These are phyloP conservation scores for Brachyrhaphis roseni DNA, from an alignment of 2,797 vertebrate species.

Conservation along the genomic window DNA sequence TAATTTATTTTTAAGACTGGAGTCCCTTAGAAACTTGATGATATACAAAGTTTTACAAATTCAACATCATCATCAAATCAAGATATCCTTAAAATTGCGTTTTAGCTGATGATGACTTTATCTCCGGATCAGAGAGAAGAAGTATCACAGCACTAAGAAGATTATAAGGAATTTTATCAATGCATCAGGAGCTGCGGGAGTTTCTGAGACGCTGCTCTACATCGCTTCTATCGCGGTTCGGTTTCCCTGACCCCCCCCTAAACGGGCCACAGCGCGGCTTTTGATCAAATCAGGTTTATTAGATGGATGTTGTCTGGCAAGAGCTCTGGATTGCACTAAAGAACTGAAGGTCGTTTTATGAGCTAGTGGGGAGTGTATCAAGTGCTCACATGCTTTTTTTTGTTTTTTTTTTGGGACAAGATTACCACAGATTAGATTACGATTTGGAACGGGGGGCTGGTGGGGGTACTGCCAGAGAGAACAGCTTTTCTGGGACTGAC, in stretches of 20 bases:
- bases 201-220: not conserved
- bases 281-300: slow-evolving; percentile 47
- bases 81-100: not conserved
- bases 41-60: not conserved
- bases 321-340: slow-evolving; percentile 42
- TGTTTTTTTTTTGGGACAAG: slow-evolving; percentile 39
- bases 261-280: slow-evolving; percentile 19
- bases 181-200: not conserved
- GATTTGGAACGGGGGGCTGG: slow-evolving; percentile 50
- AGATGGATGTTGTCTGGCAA: slow-evolving; percentile 24
- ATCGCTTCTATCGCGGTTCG: not conserved
- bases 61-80: not conserved
- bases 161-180: not conserved
- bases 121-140: not conserved
- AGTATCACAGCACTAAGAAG: not conserved
- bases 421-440: slow-evolving; percentile 59
- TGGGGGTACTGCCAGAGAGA: slow-evolving; percentile 58
- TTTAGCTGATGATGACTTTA: not conserved
- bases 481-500: slow-evolving; percentile 7
- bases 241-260: slow-evolving; percentile 3
- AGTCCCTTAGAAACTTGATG: not conserved
- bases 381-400: slow-evolving; percentile 52
- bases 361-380: slow-evolving; percentile 42
- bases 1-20: not conserved
- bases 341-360: slow-evolving; percentile 53